These are phyloP conservation scores for Odontocerum albicorne DNA, from an alignment of 2,888 invertebrate genomes.

Conservation along the genomic window DNA sequence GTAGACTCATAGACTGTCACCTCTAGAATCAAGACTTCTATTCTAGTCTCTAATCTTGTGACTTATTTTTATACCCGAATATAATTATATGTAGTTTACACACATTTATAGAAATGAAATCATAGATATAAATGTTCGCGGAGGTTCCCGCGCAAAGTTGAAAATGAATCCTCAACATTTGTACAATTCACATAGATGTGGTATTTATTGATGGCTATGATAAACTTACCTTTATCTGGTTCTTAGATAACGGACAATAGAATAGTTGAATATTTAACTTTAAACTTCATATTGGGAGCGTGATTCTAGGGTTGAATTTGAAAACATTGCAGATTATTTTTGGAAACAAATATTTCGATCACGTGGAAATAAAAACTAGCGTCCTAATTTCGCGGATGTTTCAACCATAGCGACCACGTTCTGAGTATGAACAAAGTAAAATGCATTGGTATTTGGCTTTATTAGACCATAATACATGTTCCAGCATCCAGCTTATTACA, in stretches of 20 bases:
- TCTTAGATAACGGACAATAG: constrained; percentile 34
- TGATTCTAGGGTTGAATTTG: neutral
- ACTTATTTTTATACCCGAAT: constrained; percentile 36
- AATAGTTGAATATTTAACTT: constrained; percentile 34
- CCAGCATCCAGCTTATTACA: constrained; percentile 35
- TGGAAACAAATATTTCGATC: neutral
- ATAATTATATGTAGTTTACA: constrained; percentile 12
- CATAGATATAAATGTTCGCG: constrained; percentile 1
- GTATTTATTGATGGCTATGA: constrained; percentile 27
- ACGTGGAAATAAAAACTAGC: too few relatives aligned
- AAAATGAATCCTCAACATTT: constrained; percentile 16
- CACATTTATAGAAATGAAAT: neutral
- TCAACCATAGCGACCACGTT: constrained; percentile 9
- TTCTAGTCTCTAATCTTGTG: constrained; percentile 33
- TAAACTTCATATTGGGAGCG: constrained; percentile 30
- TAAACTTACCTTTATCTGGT: constrained; percentile 25
- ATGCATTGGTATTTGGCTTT: constrained; percentile 64
- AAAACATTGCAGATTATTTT: constrained; percentile 1
- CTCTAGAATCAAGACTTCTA: constrained; percentile 35
- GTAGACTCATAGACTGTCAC: constrained; percentile 33
- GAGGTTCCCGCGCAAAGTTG: constrained; percentile 2
- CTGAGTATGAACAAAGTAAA: constrained; percentile 36
- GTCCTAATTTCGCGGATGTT: neutral
- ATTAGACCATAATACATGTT: constrained; percentile 41
- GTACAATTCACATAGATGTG: constrained; percentile 26